phyloP scores from a whole-genome alignment of 2,113 vertebrate species.

The Pipa parva region DNA sequence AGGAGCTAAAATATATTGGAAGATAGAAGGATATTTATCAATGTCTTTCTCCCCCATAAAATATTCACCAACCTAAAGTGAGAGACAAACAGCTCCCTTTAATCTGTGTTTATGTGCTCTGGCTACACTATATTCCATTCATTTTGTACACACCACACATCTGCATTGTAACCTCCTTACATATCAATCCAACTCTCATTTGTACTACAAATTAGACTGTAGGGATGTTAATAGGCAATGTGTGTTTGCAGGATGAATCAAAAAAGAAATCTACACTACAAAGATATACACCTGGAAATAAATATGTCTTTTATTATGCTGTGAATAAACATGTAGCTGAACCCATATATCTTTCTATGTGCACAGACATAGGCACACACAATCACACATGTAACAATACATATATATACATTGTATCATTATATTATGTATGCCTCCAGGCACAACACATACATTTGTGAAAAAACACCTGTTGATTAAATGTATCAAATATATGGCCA shows the following conservation, averaged over 20 bases:
- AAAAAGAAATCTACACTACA: no score
- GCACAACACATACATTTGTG: no score
- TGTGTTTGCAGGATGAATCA: background rate
- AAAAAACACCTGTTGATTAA: no score
- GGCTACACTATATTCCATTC: conserved; percentile 13
- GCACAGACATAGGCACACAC: no score
- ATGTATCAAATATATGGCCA: no score
- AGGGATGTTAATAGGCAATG: conserved; percentile 5
- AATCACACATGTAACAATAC: no score
- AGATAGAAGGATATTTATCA: conserved; percentile 8
- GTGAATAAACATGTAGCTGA: no score
- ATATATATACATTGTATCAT: no score
- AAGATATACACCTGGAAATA: no score
- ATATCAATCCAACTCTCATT: background rate
- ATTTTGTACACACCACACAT: conserved; percentile 14
- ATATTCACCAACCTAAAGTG: conserved; percentile 27
- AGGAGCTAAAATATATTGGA: background rate
- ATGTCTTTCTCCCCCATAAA: conserved; percentile 16
- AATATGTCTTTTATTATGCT: no score
- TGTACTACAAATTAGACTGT: background rate
- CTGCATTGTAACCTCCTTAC: conserved; percentile 8
- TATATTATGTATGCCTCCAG: no score
- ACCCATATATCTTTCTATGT: no score
- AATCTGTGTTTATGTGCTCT: conserved; percentile 19
- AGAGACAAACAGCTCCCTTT: conserved; percentile 32